Percentiles rank a stretch among this genome's conserved stretches.
phyloP scores from a whole-genome alignment of 2,113 vertebrate genomes.

The Lepus timidus region DNA sequence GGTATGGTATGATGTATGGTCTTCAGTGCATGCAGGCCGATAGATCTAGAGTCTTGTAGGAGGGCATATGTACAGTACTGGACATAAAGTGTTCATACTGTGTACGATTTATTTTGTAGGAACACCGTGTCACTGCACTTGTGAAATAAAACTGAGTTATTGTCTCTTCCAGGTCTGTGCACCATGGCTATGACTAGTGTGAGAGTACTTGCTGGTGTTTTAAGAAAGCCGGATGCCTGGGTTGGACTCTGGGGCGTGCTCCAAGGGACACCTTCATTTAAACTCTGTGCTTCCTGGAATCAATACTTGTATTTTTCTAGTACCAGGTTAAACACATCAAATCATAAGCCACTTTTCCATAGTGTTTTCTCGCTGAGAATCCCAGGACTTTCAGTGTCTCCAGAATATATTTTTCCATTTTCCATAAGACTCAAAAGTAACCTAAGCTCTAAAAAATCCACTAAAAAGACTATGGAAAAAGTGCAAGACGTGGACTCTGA shows the following conservation, averaged over 20 bases:
- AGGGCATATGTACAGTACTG: no score
- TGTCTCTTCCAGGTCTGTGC: constrained; percentile 83
- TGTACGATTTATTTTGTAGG: not conserved
- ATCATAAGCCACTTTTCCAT: constrained; percentile 75
- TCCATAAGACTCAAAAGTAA: constrained; percentile 92
- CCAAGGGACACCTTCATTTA: constrained; percentile 81
- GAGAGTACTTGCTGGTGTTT: constrained; percentile 80
- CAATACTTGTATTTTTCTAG: constrained; percentile 75
- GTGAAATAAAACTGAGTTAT: not conserved
- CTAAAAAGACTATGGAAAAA: constrained; percentile 79
- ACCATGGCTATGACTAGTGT: constrained; percentile 87
- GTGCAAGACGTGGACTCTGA: constrained; percentile 88
- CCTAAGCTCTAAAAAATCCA: constrained; percentile 89
- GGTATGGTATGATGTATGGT: accelerated
- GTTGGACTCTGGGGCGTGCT: constrained; percentile 84
- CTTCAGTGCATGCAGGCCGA: not conserved
- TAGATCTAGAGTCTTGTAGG: not conserved
- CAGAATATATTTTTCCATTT: constrained; percentile 81
- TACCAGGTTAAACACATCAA: constrained; percentile 76
- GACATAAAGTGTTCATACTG: not conserved
- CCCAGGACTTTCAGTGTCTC: constrained; percentile 78
- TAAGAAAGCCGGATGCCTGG: constrained; percentile 86
- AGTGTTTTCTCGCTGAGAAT: constrained; percentile 79
- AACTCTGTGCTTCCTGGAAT: constrained; percentile 80
- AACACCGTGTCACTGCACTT: not conserved